Base-by-base conservation (phyloP, 1,140 invertebrate genomes). In the Micrasema minimum region DNA sequence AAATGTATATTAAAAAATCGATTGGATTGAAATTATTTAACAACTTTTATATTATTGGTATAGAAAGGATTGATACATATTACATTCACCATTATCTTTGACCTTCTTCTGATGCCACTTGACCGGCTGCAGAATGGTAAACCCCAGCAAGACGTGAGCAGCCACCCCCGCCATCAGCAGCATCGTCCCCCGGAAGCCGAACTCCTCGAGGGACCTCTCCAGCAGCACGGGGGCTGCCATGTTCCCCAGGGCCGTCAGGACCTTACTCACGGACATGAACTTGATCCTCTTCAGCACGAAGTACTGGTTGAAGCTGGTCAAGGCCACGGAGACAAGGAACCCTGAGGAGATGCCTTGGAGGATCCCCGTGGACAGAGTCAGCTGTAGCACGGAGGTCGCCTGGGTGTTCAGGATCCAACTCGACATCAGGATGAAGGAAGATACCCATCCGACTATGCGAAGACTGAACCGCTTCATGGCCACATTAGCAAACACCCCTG, bases 361-460 rank as follows among this genome's bases (percentile, higher is more conserved):
- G 5, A 66, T 9, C 83, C 64, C 64, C n/a, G 20, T 31, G 9
- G 85, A 84, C 50, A 88, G 72, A 6, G 87, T 80, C 48, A 89
- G 69, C 71, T 88, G 84, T n/a, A 80, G 76, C 10, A 87, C 85
- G 2, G 84, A 83, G 9, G 76, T 82, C 4, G 85, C 86, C 53
- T 88, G 88, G 66, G 85, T 80, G 20, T 86, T 85, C 45, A 85
- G 48, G 38, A 86, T 82, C 11, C 84, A 84, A 35, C 87, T 88
- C 35, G 86, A 37, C 4, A 84, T 84, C 69, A 85, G 88, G 22
- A 87, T 78, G 23, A 83, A 69, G 2, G 86, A 85, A 2, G 88
- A 88, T 18, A 82, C 77, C n/a, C 89, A 72, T 14, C 87, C 88
- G 2, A 89, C 86, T 76, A 82, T 80, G 14, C 88, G 80, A 68